A percentile compares a stretch with the other conserved stretches of the same genome.
These are phyloP conservation scores for Gari tellinella DNA, from an alignment of 2,888 invertebrate species.

Conservation along the genomic window DNA sequence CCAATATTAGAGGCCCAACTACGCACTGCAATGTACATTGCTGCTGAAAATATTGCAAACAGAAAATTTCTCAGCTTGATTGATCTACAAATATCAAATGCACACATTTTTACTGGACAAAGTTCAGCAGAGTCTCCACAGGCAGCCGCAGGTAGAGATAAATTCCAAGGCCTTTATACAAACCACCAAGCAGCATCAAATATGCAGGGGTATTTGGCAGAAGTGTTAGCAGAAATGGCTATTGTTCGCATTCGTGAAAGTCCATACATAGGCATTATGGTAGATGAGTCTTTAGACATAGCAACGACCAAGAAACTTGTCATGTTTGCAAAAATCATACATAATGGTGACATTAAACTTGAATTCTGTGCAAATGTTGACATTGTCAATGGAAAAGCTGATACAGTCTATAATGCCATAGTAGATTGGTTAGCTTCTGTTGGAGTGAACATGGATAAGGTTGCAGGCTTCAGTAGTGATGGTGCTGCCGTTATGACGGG, in stretches of 20 bases:
- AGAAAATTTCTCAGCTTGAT: too few relatives aligned
- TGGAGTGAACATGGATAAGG: conserved; percentile 16
- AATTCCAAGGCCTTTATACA: too few relatives aligned
- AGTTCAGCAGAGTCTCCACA: neutral
- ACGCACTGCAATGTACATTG: too few relatives aligned
- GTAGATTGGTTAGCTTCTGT: conserved; percentile 12
- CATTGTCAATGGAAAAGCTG: conserved; percentile 35
- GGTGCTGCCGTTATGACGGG: conserved; percentile 37
- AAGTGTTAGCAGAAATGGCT: conserved; percentile 18
- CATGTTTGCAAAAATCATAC: conserved; percentile 8
- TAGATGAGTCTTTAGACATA: conserved; percentile 37
- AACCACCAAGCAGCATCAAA: conserved; percentile 20
- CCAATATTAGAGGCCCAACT: too few relatives aligned
- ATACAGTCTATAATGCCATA: conserved; percentile 30
- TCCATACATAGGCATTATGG: conserved; percentile 42
- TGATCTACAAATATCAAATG: too few relatives aligned
- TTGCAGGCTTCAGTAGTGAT: conserved; percentile 29
- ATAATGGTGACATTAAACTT: conserved; percentile 1
- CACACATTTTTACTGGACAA: too few relatives aligned
- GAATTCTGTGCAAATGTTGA: conserved; percentile 25
- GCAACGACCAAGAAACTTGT: conserved; percentile 13
- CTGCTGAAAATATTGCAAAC: too few relatives aligned
- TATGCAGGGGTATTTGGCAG: conserved; percentile 20
- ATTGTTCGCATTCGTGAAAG: conserved; percentile 21
- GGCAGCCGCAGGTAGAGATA: too few relatives aligned